phyloP scores from a whole-genome alignment of 2,797 vertebrate genomes.

The Hippocampus kuda region DNA sequence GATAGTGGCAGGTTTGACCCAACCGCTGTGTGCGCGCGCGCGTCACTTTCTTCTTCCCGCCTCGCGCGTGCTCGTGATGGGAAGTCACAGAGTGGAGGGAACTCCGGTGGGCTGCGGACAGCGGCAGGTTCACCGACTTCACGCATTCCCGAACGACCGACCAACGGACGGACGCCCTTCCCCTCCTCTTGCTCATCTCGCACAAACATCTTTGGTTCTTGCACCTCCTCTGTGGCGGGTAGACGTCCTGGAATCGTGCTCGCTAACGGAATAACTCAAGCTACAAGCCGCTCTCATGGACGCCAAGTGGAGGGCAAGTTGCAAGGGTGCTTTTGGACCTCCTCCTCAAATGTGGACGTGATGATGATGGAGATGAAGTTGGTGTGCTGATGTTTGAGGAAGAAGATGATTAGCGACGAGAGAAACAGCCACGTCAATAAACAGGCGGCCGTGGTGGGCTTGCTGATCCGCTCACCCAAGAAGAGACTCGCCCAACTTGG shows the following conservation, averaged over 20 bases:
- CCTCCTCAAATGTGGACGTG: not conserved
- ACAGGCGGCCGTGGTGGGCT: slow-evolving; percentile 59
- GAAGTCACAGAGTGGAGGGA: slow-evolving; percentile 25
- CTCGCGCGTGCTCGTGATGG: slow-evolving; percentile 8
- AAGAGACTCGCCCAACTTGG: slow-evolving; percentile 63
- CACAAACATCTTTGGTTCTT: no score
- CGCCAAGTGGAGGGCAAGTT: not conserved
- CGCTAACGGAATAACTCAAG: not conserved
- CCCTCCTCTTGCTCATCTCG: no score
- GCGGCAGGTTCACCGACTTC: slow-evolving; percentile 2
- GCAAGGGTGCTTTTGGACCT: not conserved
- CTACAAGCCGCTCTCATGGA: not conserved
- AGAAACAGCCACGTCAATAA: slow-evolving; percentile 56
- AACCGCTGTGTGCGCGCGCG: not conserved
- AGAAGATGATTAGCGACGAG: slow-evolving; percentile 69
- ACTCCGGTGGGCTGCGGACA: not conserved
- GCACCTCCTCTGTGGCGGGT: not conserved
- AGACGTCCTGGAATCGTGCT: not conserved
- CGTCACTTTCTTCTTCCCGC: slow-evolving; percentile 13
- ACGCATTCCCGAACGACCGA: no score
- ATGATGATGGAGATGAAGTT: slow-evolving; percentile 10
- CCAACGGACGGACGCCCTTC: not conserved
- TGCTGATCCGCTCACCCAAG: slow-evolving; percentile 70
- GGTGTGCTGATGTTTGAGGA: slow-evolving; percentile 3
- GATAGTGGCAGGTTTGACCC: not conserved